These are phyloP conservation scores for Mesitornis unicolor DNA, from an alignment of 2,113 vertebrate genomes.

Conservation along the genomic window DNA sequence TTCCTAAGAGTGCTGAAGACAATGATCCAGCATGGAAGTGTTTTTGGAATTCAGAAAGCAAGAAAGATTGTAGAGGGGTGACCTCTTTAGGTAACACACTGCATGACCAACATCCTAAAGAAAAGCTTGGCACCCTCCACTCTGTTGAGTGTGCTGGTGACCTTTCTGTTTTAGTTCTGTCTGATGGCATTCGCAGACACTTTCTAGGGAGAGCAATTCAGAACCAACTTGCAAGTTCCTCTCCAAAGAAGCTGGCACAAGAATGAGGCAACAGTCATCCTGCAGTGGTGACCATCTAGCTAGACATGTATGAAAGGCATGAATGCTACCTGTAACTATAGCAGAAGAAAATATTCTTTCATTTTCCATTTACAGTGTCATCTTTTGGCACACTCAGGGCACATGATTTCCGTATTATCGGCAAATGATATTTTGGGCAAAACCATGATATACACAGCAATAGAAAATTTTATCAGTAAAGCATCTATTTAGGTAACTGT, in stretches of 20 bases:
- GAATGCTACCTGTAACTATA: not conserved
- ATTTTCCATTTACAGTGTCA: not conserved
- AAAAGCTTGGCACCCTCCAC: not conserved
- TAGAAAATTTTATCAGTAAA: not conserved
- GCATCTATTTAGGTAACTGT: not conserved
- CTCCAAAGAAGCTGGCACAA: not conserved
- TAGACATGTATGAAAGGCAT: not conserved
- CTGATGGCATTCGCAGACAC: not conserved
- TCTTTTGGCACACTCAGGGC: not conserved
- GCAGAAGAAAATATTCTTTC: not conserved
- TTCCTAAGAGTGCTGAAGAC: not conserved
- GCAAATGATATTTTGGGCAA: not conserved
- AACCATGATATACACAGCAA: not conserved
- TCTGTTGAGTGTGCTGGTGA: not conserved
- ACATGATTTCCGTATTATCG: not conserved
- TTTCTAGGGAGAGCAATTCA: not conserved
- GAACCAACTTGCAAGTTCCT: not conserved
- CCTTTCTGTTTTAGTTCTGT: not conserved
- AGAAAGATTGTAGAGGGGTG: not conserved
- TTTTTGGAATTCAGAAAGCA: not conserved
- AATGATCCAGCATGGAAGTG: not conserved
- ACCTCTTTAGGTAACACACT: not conserved
- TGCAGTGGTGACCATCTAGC: not conserved
- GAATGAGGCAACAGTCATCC: not conserved
- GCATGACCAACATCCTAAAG: not conserved